These are phyloP conservation scores for Silurus aristotelis DNA, from an alignment of 2,797 vertebrate genomes.

Conservation along the genomic window DNA sequence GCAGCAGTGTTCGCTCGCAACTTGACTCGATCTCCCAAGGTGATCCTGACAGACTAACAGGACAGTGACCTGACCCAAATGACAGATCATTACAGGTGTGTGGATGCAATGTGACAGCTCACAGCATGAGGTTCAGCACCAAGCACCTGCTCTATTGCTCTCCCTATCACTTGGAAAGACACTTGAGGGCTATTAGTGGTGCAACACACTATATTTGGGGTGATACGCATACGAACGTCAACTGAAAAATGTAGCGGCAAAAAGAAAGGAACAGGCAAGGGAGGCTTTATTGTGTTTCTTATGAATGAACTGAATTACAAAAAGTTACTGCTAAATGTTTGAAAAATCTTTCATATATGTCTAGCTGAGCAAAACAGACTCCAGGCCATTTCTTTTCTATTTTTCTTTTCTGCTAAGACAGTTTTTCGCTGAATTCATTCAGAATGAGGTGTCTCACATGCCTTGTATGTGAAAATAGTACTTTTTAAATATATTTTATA, in stretches of 20 bases:
- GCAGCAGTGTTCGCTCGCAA: background rate
- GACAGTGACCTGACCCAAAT: background rate
- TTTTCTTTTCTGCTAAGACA: background rate
- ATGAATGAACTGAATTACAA: background rate
- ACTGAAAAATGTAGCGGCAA: background rate
- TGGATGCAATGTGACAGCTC: constrained; percentile 33
- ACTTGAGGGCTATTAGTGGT: background rate
- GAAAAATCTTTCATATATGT: background rate
- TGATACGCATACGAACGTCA: background rate
- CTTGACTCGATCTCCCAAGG: constrained; percentile 19
- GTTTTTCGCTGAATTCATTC: background rate
- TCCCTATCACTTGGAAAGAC: background rate
- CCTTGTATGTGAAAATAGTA: background rate
- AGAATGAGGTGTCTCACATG: background rate
- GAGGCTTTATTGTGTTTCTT: background rate
- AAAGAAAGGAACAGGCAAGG: too few relatives aligned
- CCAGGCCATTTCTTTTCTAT: background rate
- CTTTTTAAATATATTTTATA: too few relatives aligned
- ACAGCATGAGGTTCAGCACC: constrained; percentile 3
- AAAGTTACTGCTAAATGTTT: background rate
- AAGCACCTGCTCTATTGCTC: constrained; percentile 4
- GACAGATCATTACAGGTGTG: constrained; percentile 20
- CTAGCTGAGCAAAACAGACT: background rate
- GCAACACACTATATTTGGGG: background rate
- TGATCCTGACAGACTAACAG: constrained; percentile 7